These are phyloP conservation scores for Phoenoteleia sp. DNA, from an alignment of 2,888 invertebrate genomes.

Conservation along the genomic window DNA sequence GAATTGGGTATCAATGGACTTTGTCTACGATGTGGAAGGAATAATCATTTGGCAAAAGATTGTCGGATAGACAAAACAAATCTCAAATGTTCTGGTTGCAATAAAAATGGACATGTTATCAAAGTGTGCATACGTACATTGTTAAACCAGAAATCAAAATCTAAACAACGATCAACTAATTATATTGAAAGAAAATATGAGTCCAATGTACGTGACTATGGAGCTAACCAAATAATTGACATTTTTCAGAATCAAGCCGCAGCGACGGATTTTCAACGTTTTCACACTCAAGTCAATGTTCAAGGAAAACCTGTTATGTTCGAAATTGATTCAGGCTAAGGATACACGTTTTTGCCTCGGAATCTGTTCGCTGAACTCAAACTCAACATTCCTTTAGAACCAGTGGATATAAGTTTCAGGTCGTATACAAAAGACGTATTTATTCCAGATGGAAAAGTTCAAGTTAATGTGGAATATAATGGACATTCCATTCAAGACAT, in stretches of 20 bases:
- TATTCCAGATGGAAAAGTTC: slow-evolving; percentile 44
- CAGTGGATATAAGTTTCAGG: slow-evolving; percentile 17
- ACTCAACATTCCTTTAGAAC: slow-evolving; percentile 1
- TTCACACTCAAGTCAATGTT: background rate
- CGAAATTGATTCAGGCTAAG: slow-evolving; percentile 46
- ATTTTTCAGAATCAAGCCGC: slow-evolving; percentile 16
- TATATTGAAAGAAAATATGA: background rate
- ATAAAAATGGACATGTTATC: slow-evolving; percentile 18
- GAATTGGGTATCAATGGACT: slow-evolving; percentile 29
- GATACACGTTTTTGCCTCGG: slow-evolving; percentile 42
- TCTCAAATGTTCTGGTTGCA: slow-evolving; percentile 26
- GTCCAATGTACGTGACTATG: background rate
- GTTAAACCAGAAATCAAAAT: slow-evolving; percentile 4
- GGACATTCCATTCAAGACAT: slow-evolving; percentile 11
- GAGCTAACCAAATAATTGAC: slow-evolving; percentile 10
- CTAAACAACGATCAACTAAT: background rate
- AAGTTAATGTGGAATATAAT: slow-evolving; percentile 15
- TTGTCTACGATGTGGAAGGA: slow-evolving; percentile 43
- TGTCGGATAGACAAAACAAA: slow-evolving; percentile 25
- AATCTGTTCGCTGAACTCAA: slow-evolving; percentile 19
- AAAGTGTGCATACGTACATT: slow-evolving; percentile 45
- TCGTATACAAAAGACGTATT: slow-evolving; percentile 42
- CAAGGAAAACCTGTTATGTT: slow-evolving; percentile 34
- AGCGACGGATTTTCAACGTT: background rate
- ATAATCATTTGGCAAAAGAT: slow-evolving; percentile 42